phyloP scores from a whole-genome alignment of 23 tunicate genomes.

The Pegea sp. region DNA sequence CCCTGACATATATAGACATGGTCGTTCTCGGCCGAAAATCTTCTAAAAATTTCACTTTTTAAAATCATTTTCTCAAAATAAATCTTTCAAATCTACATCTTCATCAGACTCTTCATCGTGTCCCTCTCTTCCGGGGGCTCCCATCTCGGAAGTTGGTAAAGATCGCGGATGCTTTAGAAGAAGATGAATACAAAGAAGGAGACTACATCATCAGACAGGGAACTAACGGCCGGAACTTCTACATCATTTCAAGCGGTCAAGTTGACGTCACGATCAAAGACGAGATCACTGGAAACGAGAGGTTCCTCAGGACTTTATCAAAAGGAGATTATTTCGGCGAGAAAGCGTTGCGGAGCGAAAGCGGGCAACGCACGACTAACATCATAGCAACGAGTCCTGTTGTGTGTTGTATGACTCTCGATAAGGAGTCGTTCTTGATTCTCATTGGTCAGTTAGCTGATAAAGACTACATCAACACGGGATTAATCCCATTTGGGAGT shows the following conservation, averaged over 20 bases:
- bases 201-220: constrained; percentile 81
- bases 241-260: constrained; percentile 74
- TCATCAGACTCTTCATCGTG: constrained; percentile 30
- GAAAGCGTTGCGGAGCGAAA: constrained; percentile 59
- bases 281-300: constrained; percentile 8
- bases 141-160: constrained; percentile 34
- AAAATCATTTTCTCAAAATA: too few species aligned
- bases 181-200: constrained; percentile 50
- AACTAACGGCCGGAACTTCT: constrained; percentile 61
- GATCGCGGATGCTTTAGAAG: constrained; percentile 68
- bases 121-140: constrained; percentile 21
- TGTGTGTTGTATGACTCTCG: constrained; percentile 67
- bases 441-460: constrained; percentile 63
- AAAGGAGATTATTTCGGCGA: constrained; percentile 87
- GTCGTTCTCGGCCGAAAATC: too few species aligned
- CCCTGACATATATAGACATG: too few species aligned
- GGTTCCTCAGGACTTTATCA: constrained; percentile 18
- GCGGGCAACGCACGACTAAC: constrained; percentile 48
- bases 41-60: too few species aligned
- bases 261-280: constrained; percentile 68
- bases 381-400: constrained; percentile 22
- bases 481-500: not conserved
- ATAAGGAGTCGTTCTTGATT: constrained; percentile 44
- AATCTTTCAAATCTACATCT: not conserved
- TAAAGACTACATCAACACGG: constrained; percentile 1